phyloP scores from a whole-genome alignment of 2,113 vertebrate genomes.

The Alligator mississippiensis region DNA sequence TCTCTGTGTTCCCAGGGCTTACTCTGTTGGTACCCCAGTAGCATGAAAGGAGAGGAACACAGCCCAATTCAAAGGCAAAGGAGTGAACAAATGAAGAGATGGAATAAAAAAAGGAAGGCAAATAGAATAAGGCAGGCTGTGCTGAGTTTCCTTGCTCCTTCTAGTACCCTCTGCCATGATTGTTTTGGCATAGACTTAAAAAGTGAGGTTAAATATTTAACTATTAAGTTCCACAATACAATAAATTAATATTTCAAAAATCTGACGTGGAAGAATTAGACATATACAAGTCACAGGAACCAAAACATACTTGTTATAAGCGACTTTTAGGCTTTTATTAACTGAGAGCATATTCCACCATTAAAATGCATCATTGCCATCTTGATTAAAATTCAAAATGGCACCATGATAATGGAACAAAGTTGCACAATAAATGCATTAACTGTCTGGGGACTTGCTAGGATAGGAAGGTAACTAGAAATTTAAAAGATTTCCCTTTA shows the following conservation, averaged over 20 bases:
- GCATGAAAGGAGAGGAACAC: neutral
- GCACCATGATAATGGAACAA: neutral
- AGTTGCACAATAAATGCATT: neutral
- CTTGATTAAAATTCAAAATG: neutral
- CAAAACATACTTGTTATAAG: neutral
- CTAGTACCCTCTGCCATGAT: neutral
- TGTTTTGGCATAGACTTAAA: neutral
- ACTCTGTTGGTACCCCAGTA: neutral
- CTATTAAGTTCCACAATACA: neutral
- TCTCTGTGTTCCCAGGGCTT: neutral
- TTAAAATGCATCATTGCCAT: neutral
- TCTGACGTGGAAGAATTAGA: neutral
- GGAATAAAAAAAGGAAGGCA: neutral
- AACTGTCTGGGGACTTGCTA: neutral
- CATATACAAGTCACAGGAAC: neutral
- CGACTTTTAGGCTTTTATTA: neutral
- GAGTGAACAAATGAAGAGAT: neutral
- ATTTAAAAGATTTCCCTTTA: neutral
- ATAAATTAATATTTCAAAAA: neutral
- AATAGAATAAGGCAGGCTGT: neutral
- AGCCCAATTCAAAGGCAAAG: neutral
- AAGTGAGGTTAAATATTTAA: neutral
- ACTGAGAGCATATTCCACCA: neutral
- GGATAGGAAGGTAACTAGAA: neutral
- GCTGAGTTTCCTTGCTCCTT: neutral